phyloP scores from a whole-genome alignment of 2,113 vertebrate genomes.

The Phaethornis superciliosus region DNA sequence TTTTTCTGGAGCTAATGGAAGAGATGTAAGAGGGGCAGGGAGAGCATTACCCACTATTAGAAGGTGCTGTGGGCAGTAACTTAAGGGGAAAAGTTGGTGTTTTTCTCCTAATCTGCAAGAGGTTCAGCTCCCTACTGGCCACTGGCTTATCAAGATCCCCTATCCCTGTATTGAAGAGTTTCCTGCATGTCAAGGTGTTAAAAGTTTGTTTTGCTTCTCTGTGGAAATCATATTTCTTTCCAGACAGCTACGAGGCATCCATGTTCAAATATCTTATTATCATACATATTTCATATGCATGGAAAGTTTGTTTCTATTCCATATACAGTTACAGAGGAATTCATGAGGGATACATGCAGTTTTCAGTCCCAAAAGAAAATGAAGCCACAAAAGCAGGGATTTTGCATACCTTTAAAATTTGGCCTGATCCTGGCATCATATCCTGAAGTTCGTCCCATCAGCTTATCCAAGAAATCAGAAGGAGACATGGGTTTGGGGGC shows the following conservation, averaged over 20 bases:
- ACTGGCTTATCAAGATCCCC: neutral
- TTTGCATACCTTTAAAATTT: constrained; percentile 94
- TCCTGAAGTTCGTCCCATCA: constrained; percentile 97
- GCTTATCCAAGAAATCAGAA: constrained; percentile 97
- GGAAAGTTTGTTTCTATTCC: neutral
- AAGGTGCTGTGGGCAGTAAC: neutral
- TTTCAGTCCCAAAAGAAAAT: neutral
- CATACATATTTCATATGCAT: neutral
- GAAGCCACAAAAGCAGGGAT: neutral
- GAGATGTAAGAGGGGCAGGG: too few species aligned
- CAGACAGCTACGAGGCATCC: neutral
- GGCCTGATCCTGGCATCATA: constrained; percentile 98
- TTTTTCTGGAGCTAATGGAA: neutral
- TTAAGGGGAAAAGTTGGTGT: neutral
- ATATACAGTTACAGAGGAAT: neutral
- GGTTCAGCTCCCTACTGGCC: neutral
- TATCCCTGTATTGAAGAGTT: accelerated
- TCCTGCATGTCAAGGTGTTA: neutral
- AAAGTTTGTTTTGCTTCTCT: neutral
- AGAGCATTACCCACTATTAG: too few species aligned
- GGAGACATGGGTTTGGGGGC: constrained; percentile 93
- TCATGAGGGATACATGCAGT: neutral
- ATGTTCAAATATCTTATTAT: neutral
- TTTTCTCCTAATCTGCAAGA: neutral
- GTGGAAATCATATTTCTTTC: neutral